Evolutionary conservation across 1,140 invertebrate genomes (phyloP), one percentile per base, ranked within the genome.

Genomic region (Danaus melanippus): DNA sequence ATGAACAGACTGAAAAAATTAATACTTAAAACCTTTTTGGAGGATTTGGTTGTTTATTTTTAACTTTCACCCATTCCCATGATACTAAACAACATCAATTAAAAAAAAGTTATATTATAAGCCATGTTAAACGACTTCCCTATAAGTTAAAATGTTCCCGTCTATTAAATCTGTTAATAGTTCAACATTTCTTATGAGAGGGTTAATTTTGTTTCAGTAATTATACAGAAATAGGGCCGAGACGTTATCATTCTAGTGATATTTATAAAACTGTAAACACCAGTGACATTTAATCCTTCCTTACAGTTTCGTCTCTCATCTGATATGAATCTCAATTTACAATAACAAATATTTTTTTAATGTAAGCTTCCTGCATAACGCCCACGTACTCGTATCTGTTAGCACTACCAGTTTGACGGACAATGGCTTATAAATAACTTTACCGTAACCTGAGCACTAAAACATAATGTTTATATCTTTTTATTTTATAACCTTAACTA

Each of bases 141-240:
- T 63, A 63, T 60, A 69, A 56, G 66, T 58, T 70, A 71, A 67
- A 72, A 56, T 53, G 60, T 62, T 64, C 59, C 62, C 67, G 47
- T 59, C 58, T 62, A 73, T 70, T 77, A 74, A 76, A 71, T 60
- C 42, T 57, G 65, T 67, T 79, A 76, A 76, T 68, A 67, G 68
- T 64, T 50, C 56, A 64, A 69, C 70, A 71, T 62, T 64, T 50
- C 66, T 71, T 71, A 56, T 51, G 46, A 55, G 45, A 56, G 62
- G 49, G 62, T 60, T 76, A 73, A 74, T 76, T 70, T 32, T 32
- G 72, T 74, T 74, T 63, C 53, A 59, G 53, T 60, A 63, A 64
- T 73, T 68, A 74, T 68, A 57, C 58, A 53, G 60, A 58, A 69
- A 65, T 67, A 66, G 56, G 64, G 44, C 46, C 52, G 42, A 54